Evolutionary conservation across 2,888 invertebrate genomes (phyloP).

Genomic region (Dryobota labecula): DNA sequence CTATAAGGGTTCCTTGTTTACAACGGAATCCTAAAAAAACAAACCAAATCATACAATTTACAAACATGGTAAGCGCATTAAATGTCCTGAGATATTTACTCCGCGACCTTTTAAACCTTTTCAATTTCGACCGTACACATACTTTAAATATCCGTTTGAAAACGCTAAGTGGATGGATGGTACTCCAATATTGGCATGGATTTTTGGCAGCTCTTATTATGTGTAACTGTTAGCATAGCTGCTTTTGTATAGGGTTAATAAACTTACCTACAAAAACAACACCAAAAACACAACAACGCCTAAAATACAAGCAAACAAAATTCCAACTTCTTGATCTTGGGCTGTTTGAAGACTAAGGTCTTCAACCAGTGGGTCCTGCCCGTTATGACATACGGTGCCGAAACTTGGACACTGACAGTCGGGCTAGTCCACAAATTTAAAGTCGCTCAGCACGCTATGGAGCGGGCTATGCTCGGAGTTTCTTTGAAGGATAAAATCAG

Average conservation of each 20-base stretch:
- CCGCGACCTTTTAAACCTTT: background rate
- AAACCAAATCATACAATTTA: background rate
- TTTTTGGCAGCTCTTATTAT: background rate
- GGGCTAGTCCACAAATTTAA: too few species aligned
- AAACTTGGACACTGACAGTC: too few species aligned
- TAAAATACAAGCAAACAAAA: conserved; percentile 1
- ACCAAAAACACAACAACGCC: background rate
- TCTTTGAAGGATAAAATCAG: too few species aligned
- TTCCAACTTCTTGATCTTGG: conserved; percentile 1
- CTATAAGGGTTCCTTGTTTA: too few species aligned
- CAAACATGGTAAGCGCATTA: background rate
- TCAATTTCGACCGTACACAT: background rate
- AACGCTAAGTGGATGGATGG: too few species aligned
- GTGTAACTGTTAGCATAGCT: background rate
- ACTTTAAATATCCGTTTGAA: background rate
- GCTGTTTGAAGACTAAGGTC: too few species aligned
- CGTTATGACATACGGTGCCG: too few species aligned
- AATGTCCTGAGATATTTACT: background rate
- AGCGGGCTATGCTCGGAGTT: too few species aligned
- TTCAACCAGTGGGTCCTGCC: too few species aligned
- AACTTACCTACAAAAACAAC: background rate
- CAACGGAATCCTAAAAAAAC: too few species aligned
- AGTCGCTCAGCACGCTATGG: too few species aligned
- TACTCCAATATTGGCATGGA: too few species aligned
- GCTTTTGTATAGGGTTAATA: background rate